Evolutionary conservation across 2,888 invertebrate genomes (phyloP).

Genomic region (Macroteleia sp.): DNA sequence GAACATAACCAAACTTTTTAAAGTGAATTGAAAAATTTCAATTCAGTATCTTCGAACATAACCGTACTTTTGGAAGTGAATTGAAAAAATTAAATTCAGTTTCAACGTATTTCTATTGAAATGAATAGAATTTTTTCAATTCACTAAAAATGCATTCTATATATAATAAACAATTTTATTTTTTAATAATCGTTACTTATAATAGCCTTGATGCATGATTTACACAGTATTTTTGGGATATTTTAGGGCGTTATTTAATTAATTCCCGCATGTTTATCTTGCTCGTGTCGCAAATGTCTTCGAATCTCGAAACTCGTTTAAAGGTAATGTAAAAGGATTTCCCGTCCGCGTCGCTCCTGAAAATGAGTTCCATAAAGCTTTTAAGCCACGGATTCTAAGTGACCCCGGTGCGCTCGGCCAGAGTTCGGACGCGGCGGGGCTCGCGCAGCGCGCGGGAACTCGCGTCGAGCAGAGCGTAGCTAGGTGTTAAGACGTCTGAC

Average conservation of each 20-base stretch:
- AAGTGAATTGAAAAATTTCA: too few species aligned
- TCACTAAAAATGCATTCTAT: too few species aligned
- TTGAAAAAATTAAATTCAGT: too few species aligned
- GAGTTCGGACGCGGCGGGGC: constrained; percentile 45
- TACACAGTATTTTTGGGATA: constrained; percentile 3
- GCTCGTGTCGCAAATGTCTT: constrained; percentile 53
- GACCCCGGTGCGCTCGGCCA: constrained; percentile 45
- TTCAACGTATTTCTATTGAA: too few species aligned
- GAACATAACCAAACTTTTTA: too few species aligned
- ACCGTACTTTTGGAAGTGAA: too few species aligned
- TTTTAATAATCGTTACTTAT: too few species aligned
- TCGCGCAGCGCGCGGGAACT: constrained; percentile 61
- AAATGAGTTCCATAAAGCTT: constrained; percentile 79
- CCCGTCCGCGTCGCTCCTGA: constrained; percentile 65
- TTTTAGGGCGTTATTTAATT: constrained; percentile 38
- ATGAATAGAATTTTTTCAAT: too few species aligned
- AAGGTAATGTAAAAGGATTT: constrained; percentile 62
- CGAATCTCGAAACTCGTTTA: constrained; percentile 56
- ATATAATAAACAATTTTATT: too few species aligned
- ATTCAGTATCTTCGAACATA: too few species aligned
- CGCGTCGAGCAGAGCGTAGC: constrained; percentile 65
- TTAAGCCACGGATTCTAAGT: constrained; percentile 68
- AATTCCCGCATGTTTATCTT: constrained; percentile 53
- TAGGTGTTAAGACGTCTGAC: constrained; percentile 79
- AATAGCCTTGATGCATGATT: constrained; percentile 17